Evolutionary conservation across 2,888 invertebrate genomes (phyloP), one percentile per base, ranked within the genome.

Genomic region (Nesidiocoris tenuis): DNA sequence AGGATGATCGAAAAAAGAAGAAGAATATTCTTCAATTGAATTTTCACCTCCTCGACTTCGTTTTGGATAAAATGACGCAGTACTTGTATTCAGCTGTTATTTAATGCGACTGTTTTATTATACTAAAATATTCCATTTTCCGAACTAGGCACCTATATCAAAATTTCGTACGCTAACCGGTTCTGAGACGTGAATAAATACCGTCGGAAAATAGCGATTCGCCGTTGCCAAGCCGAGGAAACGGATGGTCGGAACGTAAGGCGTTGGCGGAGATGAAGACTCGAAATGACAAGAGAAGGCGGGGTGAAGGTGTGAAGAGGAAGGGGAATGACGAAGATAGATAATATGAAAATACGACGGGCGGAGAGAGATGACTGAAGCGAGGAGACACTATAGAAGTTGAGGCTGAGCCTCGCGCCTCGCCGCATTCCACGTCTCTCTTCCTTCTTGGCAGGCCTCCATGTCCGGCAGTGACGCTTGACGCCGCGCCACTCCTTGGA

Each of bases 391-490:
- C 39, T 39, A 39, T 39, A 39, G 39, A 39, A 39, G 39, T 12
- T 7, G 39, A 39, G 39, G 39, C 39, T 39, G 39, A 39, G 39
- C 39, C 39, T 39, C 39, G 39, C 39, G 59, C 59, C n/a, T 54
- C 72, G 54, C 61, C 21, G 61, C 72, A 61, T 72, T 61, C 72
- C 72, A 16, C n/a, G 2, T 19, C 39, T 39, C 61, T 72, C 71
- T 61, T 70, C 70, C 61, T 72, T 61, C 61, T 72, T 57, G 57
- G 19, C 18, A 12, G 22, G 7, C 19, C 22, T 24, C 54, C 16
- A 61, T 63, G 72, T 61, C 72, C 72, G 61, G 61, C 61, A 61
- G 21, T 54, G 72, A 72, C 72, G 72, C 39, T 39, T 72, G 61
- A 72, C 63, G 18, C 54, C 21, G 61, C 39, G 25, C 72, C 22